Evolutionary conservation across 2,113 vertebrate genomes (phyloP).

Genomic region (Rhinogobius similis): DNA sequence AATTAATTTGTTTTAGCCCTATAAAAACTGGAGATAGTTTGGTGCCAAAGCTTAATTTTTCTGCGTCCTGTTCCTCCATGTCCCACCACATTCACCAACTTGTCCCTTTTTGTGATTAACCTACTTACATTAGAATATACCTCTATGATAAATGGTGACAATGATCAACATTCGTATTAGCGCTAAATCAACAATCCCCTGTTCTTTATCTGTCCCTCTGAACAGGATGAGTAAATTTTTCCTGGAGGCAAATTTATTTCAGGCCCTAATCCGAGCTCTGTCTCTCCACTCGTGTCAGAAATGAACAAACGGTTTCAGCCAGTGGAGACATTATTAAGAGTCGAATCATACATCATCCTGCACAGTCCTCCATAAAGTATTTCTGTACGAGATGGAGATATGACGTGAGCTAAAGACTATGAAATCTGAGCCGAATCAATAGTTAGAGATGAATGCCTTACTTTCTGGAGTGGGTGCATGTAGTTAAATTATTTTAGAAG

Average conservation of each 20-base stretch:
- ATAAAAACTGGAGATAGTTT: too few species aligned
- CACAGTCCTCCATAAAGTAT: constrained; percentile 17
- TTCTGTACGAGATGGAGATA: constrained; percentile 6
- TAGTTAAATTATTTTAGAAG: background rate
- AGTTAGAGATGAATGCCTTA: background rate
- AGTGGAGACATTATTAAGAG: constrained; percentile 48
- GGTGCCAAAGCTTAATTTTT: too few species aligned
- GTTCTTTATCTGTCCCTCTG: constrained; percentile 50
- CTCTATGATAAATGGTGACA: too few species aligned
- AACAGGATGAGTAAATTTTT: constrained; percentile 52
- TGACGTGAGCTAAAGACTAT: constrained; percentile 11
- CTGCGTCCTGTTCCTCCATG: too few species aligned
- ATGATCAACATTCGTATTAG: too few species aligned
- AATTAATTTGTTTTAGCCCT: too few species aligned
- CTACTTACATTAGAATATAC: too few species aligned
- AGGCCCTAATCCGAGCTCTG: constrained; percentile 33
- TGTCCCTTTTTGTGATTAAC: too few species aligned
- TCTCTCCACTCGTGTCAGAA: constrained; percentile 48
- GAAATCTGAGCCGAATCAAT: constrained; percentile 21
- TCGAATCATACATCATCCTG: constrained; percentile 53
- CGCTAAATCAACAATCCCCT: constrained; percentile 38
- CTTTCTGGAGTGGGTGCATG: background rate
- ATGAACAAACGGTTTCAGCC: constrained; percentile 45
- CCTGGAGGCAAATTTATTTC: constrained; percentile 35
- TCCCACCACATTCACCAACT: too few species aligned